Evolutionary conservation across 2,797 vertebrate species (phyloP).

Genomic region (Acrossocheilus wenchowensis): DNA sequence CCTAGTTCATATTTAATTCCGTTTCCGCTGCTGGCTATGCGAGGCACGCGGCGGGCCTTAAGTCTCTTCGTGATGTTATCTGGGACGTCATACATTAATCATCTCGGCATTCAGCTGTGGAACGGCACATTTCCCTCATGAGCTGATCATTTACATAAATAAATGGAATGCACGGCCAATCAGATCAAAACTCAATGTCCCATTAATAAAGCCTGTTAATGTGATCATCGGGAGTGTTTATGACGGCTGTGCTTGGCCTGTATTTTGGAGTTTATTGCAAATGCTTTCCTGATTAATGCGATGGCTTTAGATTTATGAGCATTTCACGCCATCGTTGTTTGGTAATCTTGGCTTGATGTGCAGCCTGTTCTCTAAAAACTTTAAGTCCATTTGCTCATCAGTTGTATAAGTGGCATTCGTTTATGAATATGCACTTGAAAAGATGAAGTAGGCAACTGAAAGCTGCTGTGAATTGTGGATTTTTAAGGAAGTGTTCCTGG

Average conservation of each 20-base stretch:
- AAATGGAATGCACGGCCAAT: slow-evolving; percentile 64
- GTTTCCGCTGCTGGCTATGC: slow-evolving; percentile 45
- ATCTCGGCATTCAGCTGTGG: slow-evolving; percentile 65
- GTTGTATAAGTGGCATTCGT: background rate
- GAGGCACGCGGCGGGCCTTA: slow-evolving; percentile 24
- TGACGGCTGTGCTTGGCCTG: slow-evolving; percentile 18
- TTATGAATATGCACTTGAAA: background rate
- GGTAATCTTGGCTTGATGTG: slow-evolving; percentile 5
- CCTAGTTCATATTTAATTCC: slow-evolving; percentile 46
- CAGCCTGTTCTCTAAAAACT: slow-evolving; percentile 7
- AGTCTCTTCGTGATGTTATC: slow-evolving; percentile 62
- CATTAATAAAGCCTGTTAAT: slow-evolving; percentile 43
- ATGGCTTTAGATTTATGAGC: slow-evolving; percentile 8
- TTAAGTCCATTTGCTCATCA: slow-evolving; percentile 27
- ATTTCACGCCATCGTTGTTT: background rate
- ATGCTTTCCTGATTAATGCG: slow-evolving; percentile 36
- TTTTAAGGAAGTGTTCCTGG: background rate
- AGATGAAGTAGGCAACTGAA: background rate
- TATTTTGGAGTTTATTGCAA: slow-evolving; percentile 43
- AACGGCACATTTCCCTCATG: slow-evolving; percentile 70
- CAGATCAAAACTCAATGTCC: slow-evolving; percentile 52
- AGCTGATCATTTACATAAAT: slow-evolving; percentile 78
- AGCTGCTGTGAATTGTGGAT: background rate
- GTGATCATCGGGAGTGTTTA: slow-evolving; percentile 29
- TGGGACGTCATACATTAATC: slow-evolving; percentile 77